phyloP scores from a whole-genome alignment of 2,113 vertebrate species.

The Larimichthys crocea region DNA sequence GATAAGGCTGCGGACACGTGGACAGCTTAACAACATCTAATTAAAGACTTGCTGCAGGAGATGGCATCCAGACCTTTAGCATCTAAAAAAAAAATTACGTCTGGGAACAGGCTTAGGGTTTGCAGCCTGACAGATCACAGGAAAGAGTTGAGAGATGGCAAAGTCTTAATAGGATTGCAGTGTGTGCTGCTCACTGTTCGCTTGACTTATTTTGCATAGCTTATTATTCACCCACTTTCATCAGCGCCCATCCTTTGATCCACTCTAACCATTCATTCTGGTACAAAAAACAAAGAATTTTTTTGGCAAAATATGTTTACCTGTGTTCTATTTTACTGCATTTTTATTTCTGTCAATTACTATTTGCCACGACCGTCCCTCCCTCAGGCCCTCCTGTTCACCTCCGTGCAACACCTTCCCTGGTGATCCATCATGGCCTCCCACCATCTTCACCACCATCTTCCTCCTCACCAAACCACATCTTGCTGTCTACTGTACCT shows the following conservation, averaged over 20 bases:
- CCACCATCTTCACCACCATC: conserved; percentile 36
- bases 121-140: conserved; percentile 43
- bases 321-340: background rate
- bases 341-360: conserved; percentile 41
- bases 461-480: conserved; percentile 15
- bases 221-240: conserved; percentile 45
- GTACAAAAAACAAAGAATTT: background rate
- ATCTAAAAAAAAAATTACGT: conserved; percentile 9
- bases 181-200: conserved; percentile 31
- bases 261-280: conserved; percentile 16
- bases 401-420: background rate
- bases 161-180: conserved; percentile 59
- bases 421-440: conserved; percentile 51
- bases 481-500: conserved; percentile 61
- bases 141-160: conserved; percentile 21
- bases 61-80: conserved; percentile 54
- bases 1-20: conserved; percentile 59
- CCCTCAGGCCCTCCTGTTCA: background rate
- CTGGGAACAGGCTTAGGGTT: conserved; percentile 8
- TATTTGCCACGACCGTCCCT: conserved; percentile 45
- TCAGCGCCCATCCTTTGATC: conserved; percentile 23
- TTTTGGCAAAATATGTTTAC: background rate
- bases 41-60: conserved; percentile 53
- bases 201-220: conserved; percentile 35
- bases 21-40: conserved; percentile 65